Conservation (phyloP, 2,113 vertebrate genomes). For the Peromyscus maniculatus region DNA sequence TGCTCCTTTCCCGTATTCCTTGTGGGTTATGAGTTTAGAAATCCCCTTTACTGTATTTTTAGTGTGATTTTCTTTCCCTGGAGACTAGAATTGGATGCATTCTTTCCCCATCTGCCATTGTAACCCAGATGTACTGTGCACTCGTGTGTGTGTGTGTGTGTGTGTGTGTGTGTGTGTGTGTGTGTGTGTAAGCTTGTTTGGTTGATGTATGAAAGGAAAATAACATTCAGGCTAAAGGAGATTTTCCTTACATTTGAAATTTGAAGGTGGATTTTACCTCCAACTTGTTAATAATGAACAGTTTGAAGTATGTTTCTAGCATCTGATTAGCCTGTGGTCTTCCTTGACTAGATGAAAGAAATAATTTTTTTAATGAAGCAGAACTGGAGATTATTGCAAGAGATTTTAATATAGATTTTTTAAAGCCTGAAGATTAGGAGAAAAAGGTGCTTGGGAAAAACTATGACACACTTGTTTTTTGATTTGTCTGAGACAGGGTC, state of each 20-base stretch:
- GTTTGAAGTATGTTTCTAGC: slow-evolving; percentile 26
- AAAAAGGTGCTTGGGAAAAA: background rate
- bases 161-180: background rate
- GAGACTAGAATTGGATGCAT: background rate
- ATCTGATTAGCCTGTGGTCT: slow-evolving; percentile 19
- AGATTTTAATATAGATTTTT: background rate
- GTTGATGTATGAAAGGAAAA: slow-evolving; percentile 20
- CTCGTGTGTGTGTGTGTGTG: background rate
- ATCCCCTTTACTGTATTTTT: slow-evolving; percentile 12
- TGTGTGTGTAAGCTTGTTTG: background rate
- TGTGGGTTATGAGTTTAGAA: background rate
- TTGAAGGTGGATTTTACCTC: background rate
- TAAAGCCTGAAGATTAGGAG: background rate
- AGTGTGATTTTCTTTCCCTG: background rate
- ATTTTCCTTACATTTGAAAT: slow-evolving; percentile 28
- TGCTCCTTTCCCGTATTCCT: background rate
- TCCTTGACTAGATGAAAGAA: slow-evolving; percentile 32
- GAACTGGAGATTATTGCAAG: background rate
- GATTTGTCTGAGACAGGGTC: background rate
- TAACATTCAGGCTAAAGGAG: background rate
- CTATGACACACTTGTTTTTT: background rate
- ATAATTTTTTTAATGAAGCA: background rate
- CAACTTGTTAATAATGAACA: background rate
- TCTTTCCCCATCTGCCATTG: background rate
- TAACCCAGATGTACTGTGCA: background rate